phyloP scores from a whole-genome alignment of 2,113 vertebrate species.

The Pogonocichla stellata region DNA sequence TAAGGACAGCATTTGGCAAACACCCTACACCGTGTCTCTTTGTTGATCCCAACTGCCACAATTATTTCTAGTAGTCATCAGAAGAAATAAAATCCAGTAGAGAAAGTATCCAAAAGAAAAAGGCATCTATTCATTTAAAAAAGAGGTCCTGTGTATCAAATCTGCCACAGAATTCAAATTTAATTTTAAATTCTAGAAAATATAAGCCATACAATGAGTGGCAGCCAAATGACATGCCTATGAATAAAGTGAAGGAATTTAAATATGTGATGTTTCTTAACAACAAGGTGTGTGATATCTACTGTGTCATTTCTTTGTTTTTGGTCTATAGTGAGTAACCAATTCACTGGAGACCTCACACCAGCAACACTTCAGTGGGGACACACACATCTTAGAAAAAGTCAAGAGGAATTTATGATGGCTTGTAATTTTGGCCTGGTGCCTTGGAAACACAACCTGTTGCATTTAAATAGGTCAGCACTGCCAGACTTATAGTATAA shows the following conservation, averaged over 20 bases:
- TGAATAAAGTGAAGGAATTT: neutral
- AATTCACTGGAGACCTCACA: neutral
- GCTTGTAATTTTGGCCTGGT: neutral
- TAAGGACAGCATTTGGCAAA: neutral
- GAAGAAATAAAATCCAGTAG: neutral
- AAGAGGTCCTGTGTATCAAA: neutral
- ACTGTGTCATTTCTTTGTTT: neutral
- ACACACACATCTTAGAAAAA: neutral
- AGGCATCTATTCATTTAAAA: neutral
- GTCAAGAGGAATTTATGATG: neutral
- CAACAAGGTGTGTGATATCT: neutral
- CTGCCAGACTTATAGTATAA: neutral
- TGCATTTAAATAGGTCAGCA: constrained; percentile 28
- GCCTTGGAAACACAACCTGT: neutral
- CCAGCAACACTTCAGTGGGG: neutral
- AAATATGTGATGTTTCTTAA: neutral
- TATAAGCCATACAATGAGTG: neutral
- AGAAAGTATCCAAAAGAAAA: neutral
- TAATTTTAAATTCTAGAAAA: neutral
- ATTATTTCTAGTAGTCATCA: neutral
- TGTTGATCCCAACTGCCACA: neutral
- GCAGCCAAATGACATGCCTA: neutral
- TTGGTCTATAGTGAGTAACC: neutral
- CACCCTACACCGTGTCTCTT: fast-evolving
- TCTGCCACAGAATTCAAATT: neutral